A percentile compares a stretch with the other conserved stretches of the same genome.
These are phyloP conservation scores for Enoplosus armatus DNA, from an alignment of 2,797 vertebrate species.

Conservation along the genomic window DNA sequence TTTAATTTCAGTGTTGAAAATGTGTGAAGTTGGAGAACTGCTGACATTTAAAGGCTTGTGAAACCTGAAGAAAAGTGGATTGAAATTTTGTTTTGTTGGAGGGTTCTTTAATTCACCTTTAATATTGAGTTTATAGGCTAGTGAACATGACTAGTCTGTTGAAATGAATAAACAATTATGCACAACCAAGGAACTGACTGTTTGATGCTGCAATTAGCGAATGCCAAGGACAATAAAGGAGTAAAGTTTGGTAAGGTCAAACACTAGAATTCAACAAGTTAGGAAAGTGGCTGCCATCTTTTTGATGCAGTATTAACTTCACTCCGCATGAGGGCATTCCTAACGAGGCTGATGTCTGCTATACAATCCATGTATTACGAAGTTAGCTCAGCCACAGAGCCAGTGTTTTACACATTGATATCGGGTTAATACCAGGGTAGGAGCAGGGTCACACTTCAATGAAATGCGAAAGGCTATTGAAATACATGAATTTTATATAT, in stretches of 20 bases:
- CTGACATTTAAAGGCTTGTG: constrained; percentile 51
- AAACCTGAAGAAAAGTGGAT: constrained; percentile 35
- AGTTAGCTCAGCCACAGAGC: background rate
- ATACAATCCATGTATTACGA: background rate
- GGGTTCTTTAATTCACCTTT: constrained; percentile 66
- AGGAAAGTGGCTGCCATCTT: background rate
- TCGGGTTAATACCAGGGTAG: background rate
- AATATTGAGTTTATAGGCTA: constrained; percentile 70
- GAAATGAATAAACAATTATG: constrained; percentile 81
- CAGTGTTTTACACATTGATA: background rate
- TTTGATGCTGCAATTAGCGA: constrained; percentile 6
- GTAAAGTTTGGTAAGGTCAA: background rate
- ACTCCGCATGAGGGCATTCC: constrained; percentile 57
- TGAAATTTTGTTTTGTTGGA: constrained; percentile 50
- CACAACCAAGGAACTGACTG: constrained; percentile 66
- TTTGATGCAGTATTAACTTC: background rate
- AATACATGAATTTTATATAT: too few relatives aligned
- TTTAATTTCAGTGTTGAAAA: constrained; percentile 68
- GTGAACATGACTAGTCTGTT: constrained; percentile 68
- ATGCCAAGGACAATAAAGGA: background rate
- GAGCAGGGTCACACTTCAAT: background rate
- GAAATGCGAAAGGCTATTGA: too few relatives aligned
- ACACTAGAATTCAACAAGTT: background rate
- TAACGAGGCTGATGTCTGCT: background rate
- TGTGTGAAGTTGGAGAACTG: constrained; percentile 55